phyloP scores from a whole-genome alignment of 2,113 vertebrate species.

The Rhagologus leucostigma region DNA sequence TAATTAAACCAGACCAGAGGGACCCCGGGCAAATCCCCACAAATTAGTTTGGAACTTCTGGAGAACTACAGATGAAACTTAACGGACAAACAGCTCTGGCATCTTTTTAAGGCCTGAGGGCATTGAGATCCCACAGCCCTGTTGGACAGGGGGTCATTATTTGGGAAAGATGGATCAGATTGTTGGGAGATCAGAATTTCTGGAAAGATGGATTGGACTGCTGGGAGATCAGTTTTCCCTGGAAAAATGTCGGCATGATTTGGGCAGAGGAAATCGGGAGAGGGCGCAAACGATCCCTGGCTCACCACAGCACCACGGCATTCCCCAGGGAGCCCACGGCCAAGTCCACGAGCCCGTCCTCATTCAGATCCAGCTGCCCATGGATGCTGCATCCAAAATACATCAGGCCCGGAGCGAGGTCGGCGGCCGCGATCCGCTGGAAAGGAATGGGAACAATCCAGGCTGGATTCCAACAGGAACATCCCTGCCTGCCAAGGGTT shows the following conservation, averaged over 20 bases:
- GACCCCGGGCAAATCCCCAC: not conserved
- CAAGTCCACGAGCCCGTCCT: constrained; percentile 87
- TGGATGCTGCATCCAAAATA: constrained; percentile 96
- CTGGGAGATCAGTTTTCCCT: not conserved
- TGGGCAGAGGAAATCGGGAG: not conserved
- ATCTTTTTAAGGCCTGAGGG: rapidly evolving
- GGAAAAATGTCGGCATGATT: rapidly evolving
- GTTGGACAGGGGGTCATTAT: rapidly evolving
- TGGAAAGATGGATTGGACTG: not conserved
- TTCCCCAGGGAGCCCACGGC: constrained; percentile 89
- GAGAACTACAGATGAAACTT: not conserved
- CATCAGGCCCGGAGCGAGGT: constrained; percentile 79
- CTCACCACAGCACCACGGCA: constrained; percentile 90
- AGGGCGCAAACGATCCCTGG: rapidly evolving
- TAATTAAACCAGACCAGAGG: not conserved
- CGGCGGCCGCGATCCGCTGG: constrained; percentile 84
- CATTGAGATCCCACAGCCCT: rapidly evolving
- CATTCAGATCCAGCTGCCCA: constrained; percentile 89
- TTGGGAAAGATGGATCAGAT: rapidly evolving
- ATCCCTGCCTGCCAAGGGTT: not conserved
- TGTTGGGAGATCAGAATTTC: not conserved
- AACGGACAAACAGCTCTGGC: rapidly evolving
- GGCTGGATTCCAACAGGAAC: not conserved
- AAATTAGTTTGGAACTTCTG: not conserved
- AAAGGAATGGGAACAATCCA: not conserved